Evolutionary conservation across 53 echinoderm and acorn worm genomes (phyloP), one percentile per base, ranked within the genome.

Genomic region (Paelopatides confundens): DNA sequence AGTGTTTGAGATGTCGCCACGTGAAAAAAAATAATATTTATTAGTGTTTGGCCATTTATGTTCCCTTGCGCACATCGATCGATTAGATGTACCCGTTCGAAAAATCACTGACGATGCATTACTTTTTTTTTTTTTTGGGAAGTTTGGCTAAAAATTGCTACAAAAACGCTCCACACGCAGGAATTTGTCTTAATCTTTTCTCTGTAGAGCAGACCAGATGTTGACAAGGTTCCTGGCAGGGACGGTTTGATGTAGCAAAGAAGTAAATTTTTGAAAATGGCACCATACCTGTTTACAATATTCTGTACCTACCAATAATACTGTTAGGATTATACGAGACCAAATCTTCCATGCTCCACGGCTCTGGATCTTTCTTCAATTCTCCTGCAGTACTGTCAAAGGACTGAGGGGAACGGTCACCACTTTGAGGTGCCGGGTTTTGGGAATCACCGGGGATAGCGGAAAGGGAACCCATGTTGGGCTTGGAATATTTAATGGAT

Each of bases 261-360:
- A n/a, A n/a, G n/a, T 48, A 48, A 58, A 58, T 6, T 18, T 10
- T 21, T 58, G 58, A 58, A 58, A 58, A 18, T 5, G 58, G 9
- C 17, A 58, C 58, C 15, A 58, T 58, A 58, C 58, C 58, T 58
- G 6, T 43, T 43, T 10, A 8, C 43, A 8, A 0, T 58, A 18
- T 67, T 48, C 79, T 47, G 79, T 79, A 79, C 79, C 79, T 79
- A 79, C 79, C 79, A 21, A 79, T 53, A 33, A 79, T 79, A 33
- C n/a, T 48, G 51, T 79, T 53, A 50, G 79, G 54, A 33, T 79
- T 53, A 79, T 52, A 53, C 4, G 79, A 50, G 26, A 52, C 54
- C 79, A 79, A 53, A 34, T 79, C 79, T n/a, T 79, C 14, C 79
- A 52, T 79, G 79, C 79, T 79, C 79, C 79, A 74, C 27, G 74